Evolutionary conservation across 2,888 invertebrate genomes (phyloP).

Genomic region (Amiota minor): DNA sequence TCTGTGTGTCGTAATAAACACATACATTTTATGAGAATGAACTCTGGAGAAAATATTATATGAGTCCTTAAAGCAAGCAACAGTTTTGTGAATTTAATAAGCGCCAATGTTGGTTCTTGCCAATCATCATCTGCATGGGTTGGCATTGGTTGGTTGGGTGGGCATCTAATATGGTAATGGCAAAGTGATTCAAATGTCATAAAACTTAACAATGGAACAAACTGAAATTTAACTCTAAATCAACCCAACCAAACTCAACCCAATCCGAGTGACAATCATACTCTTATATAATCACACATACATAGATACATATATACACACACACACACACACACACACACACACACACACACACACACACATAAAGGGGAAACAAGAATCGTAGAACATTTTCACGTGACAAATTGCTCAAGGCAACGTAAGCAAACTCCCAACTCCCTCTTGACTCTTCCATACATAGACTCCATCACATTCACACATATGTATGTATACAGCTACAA

Average conservation of each 20-base stretch:
- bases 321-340: neutral
- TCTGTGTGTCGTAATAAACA: too few relatives aligned
- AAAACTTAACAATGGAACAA: constrained; percentile 24
- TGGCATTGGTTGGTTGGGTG: too few relatives aligned
- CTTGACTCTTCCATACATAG: too few relatives aligned
- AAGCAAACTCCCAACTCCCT: neutral
- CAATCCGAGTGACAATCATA: neutral
- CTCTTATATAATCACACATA: neutral
- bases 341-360: neutral
- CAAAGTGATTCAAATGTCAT: constrained; percentile 26
- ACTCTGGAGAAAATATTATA: neutral
- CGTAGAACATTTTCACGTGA: constrained; percentile 48
- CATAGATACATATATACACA: too few relatives aligned
- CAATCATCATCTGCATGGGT: too few relatives aligned
- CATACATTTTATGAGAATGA: neutral
- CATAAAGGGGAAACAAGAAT: constrained; percentile 40
- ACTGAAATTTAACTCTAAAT: constrained; percentile 12
- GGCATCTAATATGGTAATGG: too few relatives aligned
- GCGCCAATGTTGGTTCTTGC: constrained; percentile 38
- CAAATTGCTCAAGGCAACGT: constrained; percentile 60
- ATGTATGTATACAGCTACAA: too few relatives aligned
- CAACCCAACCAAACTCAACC: neutral
- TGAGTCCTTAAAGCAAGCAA: constrained; percentile 47
- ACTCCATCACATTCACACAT: neutral
- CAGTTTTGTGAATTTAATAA: constrained; percentile 47